Evolutionary conservation across 2,113 vertebrate genomes (phyloP), one percentile per base, ranked within the genome.

Genomic region (Odontesthes bonariensis): DNA sequence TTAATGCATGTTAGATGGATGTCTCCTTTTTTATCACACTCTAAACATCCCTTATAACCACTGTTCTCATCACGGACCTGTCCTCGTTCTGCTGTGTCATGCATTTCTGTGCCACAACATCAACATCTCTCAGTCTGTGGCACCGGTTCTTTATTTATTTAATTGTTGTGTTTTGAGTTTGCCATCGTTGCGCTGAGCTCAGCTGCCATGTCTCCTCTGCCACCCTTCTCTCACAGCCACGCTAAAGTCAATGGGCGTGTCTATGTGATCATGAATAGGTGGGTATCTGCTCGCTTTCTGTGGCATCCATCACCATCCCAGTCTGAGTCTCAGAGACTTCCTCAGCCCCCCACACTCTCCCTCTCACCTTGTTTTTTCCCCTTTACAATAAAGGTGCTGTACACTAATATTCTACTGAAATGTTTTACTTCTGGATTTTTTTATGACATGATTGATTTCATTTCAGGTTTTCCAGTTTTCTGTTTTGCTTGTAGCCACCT

Each of bases 221-320:
- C 79, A 77, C 68, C 65, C 73, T 82, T 94, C 78, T 86, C 88
- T 92, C 87, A 78, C 96, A 99, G 98, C 94, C 96, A 97, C 88
- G 94, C 96, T 95, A 99, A 99, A 96, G 98, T 99, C 96, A 98
- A 94, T 95, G 96, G 96, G 75, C 97, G 98, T 90, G 96, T 99
- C 86, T 97, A 97, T 96, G 94, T 99, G 93, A 97, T 99, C 95
- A 96, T 98, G 94, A 97, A 98, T 97, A 99, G 98, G 98, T 99
- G 96, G 97, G 98, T 99, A 97, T 90, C 82, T 93, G 89, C 82
- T 90, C 73, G 77, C 92, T 95, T 95, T 91, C 85, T 95, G 84
- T 94, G 91, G 75, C 88, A 82, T 84, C 91, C 82, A 70, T 83
- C 89, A 62, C 23, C 80, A 57, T 53, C 82, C 78, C 77, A 14